Evolutionary conservation across 2,113 vertebrate species (phyloP).

Genomic region (Saguinus imperator): DNA sequence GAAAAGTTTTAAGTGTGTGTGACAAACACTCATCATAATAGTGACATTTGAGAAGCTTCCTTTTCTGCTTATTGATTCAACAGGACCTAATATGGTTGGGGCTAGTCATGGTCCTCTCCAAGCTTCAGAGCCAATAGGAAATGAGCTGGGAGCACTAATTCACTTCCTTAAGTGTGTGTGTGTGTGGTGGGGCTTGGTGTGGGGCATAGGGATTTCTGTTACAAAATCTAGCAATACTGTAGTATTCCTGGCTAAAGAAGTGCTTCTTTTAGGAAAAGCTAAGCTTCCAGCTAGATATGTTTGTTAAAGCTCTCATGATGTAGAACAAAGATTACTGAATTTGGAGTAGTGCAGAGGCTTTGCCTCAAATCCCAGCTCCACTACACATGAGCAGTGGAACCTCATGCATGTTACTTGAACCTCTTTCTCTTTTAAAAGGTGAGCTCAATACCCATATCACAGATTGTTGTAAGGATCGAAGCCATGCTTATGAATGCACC

Average conservation of each 20-base stretch:
- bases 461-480: background rate
- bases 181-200: background rate
- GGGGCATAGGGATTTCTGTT: background rate
- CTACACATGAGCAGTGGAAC: background rate
- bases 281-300: background rate
- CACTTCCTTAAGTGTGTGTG: background rate
- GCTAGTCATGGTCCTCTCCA: background rate
- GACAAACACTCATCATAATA: background rate
- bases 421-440: background rate
- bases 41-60: background rate
- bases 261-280: background rate
- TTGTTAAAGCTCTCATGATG: background rate
- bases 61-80: background rate
- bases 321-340: background rate
- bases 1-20: background rate
- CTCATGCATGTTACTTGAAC: background rate
- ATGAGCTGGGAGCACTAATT: background rate
- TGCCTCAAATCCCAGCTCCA: background rate
- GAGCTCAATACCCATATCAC: background rate
- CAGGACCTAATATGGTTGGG: background rate
- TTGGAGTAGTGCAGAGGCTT: background rate
- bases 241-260: background rate
- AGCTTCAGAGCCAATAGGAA: background rate
- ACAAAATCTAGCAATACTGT: background rate
- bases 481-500: background rate